Evolutionary conservation across 2,888 invertebrate species (phyloP).

Genomic region (Dynastes grantii): DNA sequence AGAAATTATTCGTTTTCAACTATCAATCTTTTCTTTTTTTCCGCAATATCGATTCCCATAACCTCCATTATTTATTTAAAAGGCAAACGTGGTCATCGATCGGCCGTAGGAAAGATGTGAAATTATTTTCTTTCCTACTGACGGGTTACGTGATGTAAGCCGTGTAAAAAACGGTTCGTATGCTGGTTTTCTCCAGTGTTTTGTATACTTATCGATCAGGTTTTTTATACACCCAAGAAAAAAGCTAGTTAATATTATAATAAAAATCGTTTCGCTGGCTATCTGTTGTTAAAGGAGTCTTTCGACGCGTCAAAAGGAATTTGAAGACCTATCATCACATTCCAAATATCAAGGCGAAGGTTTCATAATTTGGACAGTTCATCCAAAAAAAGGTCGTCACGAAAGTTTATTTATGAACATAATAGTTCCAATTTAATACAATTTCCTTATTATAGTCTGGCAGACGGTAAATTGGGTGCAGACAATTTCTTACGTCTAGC

Average conservation of each 20-base stretch:
- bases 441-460: background rate
- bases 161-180: background rate
- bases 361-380: background rate
- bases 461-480: too few species aligned
- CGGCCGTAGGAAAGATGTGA: slow-evolving; percentile 12
- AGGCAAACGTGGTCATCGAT: slow-evolving; percentile 49
- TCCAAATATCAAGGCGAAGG: background rate
- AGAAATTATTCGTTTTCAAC: slow-evolving; percentile 2
- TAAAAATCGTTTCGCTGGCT: too few species aligned
- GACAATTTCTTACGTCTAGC: too few species aligned
- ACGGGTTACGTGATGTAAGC: background rate
- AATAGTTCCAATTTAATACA: background rate
- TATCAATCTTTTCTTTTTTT: slow-evolving; percentile 33
- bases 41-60: slow-evolving; percentile 49
- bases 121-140: slow-evolving; percentile 13
- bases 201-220: too few species aligned
- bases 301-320: background rate
- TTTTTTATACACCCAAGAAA: too few species aligned
- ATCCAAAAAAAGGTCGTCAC: background rate
- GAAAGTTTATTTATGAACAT: background rate
- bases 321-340: background rate
- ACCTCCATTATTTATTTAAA: slow-evolving; percentile 52
- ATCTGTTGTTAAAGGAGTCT: background rate
- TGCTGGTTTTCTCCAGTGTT: background rate
- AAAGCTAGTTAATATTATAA: too few species aligned